Conservation (phyloP, 2,888 invertebrate species). For the Eledone cirrhosa region DNA sequence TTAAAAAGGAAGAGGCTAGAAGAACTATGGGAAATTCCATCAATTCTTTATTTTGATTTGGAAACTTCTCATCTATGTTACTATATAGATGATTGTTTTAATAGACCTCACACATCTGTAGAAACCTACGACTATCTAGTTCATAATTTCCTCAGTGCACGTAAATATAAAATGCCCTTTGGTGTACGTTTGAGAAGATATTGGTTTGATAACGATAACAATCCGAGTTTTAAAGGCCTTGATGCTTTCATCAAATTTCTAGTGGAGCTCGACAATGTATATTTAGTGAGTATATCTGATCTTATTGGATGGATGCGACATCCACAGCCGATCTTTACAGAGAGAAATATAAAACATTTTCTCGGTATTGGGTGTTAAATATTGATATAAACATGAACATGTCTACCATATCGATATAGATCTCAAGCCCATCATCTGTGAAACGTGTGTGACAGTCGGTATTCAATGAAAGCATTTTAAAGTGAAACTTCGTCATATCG, state of each 20-base stretch:
- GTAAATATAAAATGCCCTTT: not conserved
- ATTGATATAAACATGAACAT: too few species aligned
- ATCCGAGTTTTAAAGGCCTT: not conserved
- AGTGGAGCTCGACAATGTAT: slow-evolving; percentile 25
- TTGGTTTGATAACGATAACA: not conserved
- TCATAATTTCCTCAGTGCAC: slow-evolving; percentile 74
- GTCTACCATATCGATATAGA: too few species aligned
- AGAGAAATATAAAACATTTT: not conserved
- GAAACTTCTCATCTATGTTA: slow-evolving; percentile 51
- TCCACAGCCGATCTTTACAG: not conserved
- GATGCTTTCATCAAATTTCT: slow-evolving; percentile 10
- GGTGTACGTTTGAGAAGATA: not conserved
- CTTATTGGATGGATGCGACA: slow-evolving; percentile 27
- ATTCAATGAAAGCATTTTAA: too few species aligned
- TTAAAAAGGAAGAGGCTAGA: slow-evolving; percentile 49
- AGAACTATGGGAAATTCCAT: slow-evolving; percentile 71
- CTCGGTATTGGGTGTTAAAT: too few species aligned
- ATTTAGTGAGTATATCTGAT: slow-evolving; percentile 24
- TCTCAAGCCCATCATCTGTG: too few species aligned
- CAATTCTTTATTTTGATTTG: slow-evolving; percentile 51
- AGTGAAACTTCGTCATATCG: too few species aligned
- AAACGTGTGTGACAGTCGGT: too few species aligned
- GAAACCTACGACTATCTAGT: slow-evolving; percentile 69
- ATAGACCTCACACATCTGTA: slow-evolving; percentile 44
- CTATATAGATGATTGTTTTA: slow-evolving; percentile 57